These are phyloP conservation scores for Heteractis magnifica DNA, from an alignment of 92 coral and sea anemone species.

Conservation along the genomic window DNA sequence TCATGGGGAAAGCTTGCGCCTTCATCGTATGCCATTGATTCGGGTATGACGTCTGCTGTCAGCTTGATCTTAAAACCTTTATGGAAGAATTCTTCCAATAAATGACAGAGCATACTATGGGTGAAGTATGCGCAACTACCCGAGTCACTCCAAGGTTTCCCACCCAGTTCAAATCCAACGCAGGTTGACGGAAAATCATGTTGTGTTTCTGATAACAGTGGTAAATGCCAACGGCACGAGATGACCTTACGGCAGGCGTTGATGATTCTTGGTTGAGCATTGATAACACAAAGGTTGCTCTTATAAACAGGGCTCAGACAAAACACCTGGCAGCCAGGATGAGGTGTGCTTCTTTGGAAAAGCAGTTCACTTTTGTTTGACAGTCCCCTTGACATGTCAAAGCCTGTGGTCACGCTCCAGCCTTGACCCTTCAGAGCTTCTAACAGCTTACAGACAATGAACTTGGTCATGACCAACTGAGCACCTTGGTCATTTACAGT, in stretches of 20 bases:
- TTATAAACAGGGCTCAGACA: slow-evolving; percentile 18
- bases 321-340: slow-evolving; percentile 13
- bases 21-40: neutral
- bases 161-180: slow-evolving; percentile 7
- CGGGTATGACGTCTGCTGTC: slow-evolving; percentile 19
- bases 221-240: slow-evolving; percentile 10
- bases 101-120: slow-evolving; percentile 13
- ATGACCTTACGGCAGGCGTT: slow-evolving; percentile 8
- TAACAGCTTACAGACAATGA: slow-evolving; percentile 25
- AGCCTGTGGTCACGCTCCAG: slow-evolving; percentile 16
- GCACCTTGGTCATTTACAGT: neutral
- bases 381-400: slow-evolving; percentile 27
- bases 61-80: slow-evolving; percentile 6
- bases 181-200: neutral
- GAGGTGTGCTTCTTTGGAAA: slow-evolving; percentile 19
- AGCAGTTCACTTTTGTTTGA: slow-evolving; percentile 24
- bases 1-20: slow-evolving; percentile 13
- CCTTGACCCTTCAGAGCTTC: slow-evolving; percentile 18
- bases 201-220: neutral
- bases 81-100: slow-evolving; percentile 1
- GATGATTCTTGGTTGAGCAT: slow-evolving; percentile 19
- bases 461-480: slow-evolving; percentile 3
- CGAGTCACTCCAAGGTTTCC: slow-evolving; percentile 20
- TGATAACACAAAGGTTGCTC: slow-evolving; percentile 13
- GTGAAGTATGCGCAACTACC: neutral